These are phyloP conservation scores for Chaetodon trifascialis DNA, from an alignment of 2,113 vertebrate species.

Conservation along the genomic window DNA sequence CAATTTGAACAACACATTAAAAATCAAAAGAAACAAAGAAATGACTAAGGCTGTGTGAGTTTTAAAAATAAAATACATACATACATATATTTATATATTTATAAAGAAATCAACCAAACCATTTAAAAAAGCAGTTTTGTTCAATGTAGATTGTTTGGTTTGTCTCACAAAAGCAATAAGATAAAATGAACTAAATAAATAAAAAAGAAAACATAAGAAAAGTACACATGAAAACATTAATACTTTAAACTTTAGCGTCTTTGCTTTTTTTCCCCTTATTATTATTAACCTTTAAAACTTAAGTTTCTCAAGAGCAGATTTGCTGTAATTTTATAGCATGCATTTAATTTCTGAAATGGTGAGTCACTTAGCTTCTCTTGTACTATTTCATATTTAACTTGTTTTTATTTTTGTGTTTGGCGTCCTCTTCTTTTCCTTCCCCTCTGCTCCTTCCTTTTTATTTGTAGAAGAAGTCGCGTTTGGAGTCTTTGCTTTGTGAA, in stretches of 20 bases:
- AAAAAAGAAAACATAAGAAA: constrained; percentile 69
- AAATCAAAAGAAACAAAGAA: constrained; percentile 77
- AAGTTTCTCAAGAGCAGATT: constrained; percentile 86
- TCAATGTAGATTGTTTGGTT: constrained; percentile 80
- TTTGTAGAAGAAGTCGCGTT: constrained; percentile 74
- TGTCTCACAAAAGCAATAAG: constrained; percentile 77
- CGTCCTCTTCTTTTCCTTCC: constrained; percentile 82
- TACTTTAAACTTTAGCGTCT: constrained; percentile 80
- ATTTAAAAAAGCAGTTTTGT: constrained; percentile 80
- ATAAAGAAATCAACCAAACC: constrained; percentile 81
- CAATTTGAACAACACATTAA: constrained; percentile 83
- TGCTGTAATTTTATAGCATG: constrained; percentile 87
- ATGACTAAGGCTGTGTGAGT: constrained; percentile 86
- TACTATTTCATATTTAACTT: constrained; percentile 78
- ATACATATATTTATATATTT: constrained; percentile 76
- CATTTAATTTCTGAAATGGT: constrained; percentile 85
- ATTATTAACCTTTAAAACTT: constrained; percentile 85
- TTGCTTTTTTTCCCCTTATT: constrained; percentile 80
- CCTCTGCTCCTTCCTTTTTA: constrained; percentile 80
- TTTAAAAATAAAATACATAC: constrained; percentile 82
- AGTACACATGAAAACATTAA: constrained; percentile 84
- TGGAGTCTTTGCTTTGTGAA: constrained; percentile 67
- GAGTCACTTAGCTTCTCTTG: constrained; percentile 83
- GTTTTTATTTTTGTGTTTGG: constrained; percentile 75
- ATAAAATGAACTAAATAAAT: constrained; percentile 69